Base-by-base conservation (phyloP, 2,113 vertebrate genomes). In the Dinomys branickii region DNA sequence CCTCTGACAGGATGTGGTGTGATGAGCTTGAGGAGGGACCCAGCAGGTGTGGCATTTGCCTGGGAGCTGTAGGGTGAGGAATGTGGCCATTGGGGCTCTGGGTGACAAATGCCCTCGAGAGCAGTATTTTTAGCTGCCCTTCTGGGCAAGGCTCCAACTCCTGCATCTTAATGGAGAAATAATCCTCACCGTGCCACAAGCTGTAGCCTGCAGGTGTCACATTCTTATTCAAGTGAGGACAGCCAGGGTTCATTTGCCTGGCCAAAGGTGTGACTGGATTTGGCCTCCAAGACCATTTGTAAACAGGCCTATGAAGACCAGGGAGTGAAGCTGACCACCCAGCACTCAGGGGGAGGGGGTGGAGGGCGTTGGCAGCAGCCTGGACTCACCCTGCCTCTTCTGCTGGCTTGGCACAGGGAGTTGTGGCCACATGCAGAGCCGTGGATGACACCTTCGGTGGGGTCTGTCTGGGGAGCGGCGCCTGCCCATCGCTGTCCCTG, bases 101-200 rank as follows among this genome's bases (percentile, higher is more conserved):
- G 26, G 65, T 78, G 86, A 77, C 44, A 33, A 81, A 67, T 44
- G n/a, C 28, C 84, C 87, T 22, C 50, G 0, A 17, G 63, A 97
- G 67, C 85, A 88, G 96, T 98, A 97, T 96, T 98, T 98, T 97
- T 86, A 97, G 97, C 93, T 93, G 91, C 80, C 75, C 88, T 97
- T 96, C 92, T 0, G 50, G 88, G 96, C 73, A 13, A 5, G 52
- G 33, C 78, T 97, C 97, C 97, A 95, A 94, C 47, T 87, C 83
- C 86, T 95, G 91, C 94, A 71, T 98, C 97, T 98, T 88, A 88
- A 94, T 95, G 90, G 97, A 97, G 96, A 97, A 97, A 90, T 95
- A 96, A 95, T 96, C 97, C 95, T 96, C 67, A 96, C 93, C 87
- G 96, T 2, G 9, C 5, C 54, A 85, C 88, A 90, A 95, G 93